phyloP scores from a whole-genome alignment of 2,113 vertebrate genomes.

The Pterocles orientalis region DNA sequence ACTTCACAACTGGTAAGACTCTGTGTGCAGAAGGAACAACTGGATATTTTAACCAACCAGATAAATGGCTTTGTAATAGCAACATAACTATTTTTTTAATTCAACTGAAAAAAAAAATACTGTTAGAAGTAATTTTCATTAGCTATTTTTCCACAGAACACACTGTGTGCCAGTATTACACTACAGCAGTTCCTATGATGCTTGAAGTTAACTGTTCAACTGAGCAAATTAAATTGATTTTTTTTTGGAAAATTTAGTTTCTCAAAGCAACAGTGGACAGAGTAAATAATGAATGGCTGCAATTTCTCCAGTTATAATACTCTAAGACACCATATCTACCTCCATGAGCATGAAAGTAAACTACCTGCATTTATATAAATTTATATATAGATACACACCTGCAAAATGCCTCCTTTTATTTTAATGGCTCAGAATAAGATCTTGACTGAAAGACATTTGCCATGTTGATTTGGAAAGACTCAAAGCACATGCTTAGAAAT shows the following conservation, averaged over 20 bases:
- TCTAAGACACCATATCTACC: not conserved
- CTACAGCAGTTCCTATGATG: not conserved
- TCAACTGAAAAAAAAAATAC: not conserved
- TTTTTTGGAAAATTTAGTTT: not conserved
- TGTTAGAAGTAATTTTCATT: not conserved
- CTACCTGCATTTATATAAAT: not conserved
- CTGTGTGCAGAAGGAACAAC: not conserved
- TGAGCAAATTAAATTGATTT: not conserved
- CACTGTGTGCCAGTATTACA: not conserved
- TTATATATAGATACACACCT: not conserved
- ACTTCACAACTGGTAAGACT: not conserved
- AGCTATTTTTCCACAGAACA: not conserved
- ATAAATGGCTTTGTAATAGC: not conserved
- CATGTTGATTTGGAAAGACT: not conserved
- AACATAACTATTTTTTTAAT: not conserved
- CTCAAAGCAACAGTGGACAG: not conserved
- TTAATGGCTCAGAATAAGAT: not conserved
- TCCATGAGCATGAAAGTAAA: not conserved
- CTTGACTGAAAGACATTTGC: not conserved
- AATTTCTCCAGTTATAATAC: not conserved
- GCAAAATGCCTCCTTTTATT: not conserved
- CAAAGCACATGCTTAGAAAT: not conserved
- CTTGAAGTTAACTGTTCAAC: not conserved
- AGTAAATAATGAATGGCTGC: not conserved
- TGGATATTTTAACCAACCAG: not conserved